Conservation (phyloP, 2,797 vertebrate species). For the Chaetophractus vellerosus region DNA sequence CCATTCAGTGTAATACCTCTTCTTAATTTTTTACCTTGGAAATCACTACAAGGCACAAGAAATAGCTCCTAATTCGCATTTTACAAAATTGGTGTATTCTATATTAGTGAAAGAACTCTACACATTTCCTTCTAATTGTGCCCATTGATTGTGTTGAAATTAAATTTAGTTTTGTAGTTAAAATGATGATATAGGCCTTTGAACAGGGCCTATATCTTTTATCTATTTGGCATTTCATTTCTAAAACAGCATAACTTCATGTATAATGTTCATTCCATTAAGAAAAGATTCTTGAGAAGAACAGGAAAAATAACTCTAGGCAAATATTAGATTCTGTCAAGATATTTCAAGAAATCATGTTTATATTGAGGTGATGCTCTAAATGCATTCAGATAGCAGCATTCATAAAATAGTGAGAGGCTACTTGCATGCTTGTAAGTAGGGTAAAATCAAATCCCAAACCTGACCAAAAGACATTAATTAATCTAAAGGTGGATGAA, state of each 20-base stretch:
- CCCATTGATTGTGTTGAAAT: neutral
- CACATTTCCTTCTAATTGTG: constrained; percentile 21
- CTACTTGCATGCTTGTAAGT: no score
- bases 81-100: constrained; percentile 39
- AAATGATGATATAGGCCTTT: neutral
- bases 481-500: no score
- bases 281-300: constrained; percentile 15
- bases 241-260: constrained; percentile 15
- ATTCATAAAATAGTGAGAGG: no score
- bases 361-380: neutral
- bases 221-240: constrained; percentile 53
- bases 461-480: no score
- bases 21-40: constrained; percentile 52
- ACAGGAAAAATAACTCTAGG: constrained; percentile 45
- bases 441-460: no score
- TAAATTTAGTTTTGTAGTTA: constrained; percentile 26
- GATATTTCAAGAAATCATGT: constrained; percentile 55
- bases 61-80: constrained; percentile 53
- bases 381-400: constrained; percentile 10
- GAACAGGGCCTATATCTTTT: neutral
- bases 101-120: constrained; percentile 40
- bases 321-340: constrained; percentile 60
- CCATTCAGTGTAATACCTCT: neutral
- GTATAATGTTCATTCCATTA: neutral
- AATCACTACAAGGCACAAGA: neutral